Base-by-base conservation (phyloP, 1,140 invertebrate species). In the Drosophila bocki region DNA sequence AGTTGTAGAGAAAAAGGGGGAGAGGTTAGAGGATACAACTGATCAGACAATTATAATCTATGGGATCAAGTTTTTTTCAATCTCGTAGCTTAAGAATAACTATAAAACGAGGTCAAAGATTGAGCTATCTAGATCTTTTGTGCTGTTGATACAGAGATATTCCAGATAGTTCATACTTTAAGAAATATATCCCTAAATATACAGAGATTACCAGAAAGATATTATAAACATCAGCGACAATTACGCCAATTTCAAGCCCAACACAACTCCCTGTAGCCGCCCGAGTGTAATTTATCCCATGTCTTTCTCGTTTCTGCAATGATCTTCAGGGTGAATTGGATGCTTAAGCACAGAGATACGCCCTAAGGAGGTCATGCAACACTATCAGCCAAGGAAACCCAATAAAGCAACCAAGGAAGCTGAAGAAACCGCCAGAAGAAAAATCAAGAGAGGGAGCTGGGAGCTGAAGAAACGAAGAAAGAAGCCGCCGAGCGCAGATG, bases 311-410 rank as follows among this genome's bases (percentile, higher is more conserved):
- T 61, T 62, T 62, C 42, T 44, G 37, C 26, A 64, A 75, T 42
- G 68, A 75, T 76, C 53, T 54, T 51, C 50, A 22, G 48, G 62
- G 53, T 53, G 72, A 47, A 64, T 44, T 76, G 74, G 41, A 78
- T 78, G 76, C 75, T 78, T 72, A 78, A 78, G 76, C 81, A 83
- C 80, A 80, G 82, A 83, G 82, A 83, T 83, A 84, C 82, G 81
- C 82, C 82, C 81, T 85, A 84, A 85, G 82, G 82, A 85, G 82
- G 82, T 85, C 82, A 85, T 80, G 74, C 69, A 70, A 63, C 74
- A 78, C 63, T 62, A 69, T 57, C 75, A 47, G 75, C 56, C 47
- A 69, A 51, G 47, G 47, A 69, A 53, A 26, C 19, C 47, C 53
- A 54, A 54, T 61, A 37, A 61, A 61, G 60, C 13, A 41, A 29